Conservation (phyloP, 2,113 vertebrate species). For the Mionectes macconnelli region DNA sequence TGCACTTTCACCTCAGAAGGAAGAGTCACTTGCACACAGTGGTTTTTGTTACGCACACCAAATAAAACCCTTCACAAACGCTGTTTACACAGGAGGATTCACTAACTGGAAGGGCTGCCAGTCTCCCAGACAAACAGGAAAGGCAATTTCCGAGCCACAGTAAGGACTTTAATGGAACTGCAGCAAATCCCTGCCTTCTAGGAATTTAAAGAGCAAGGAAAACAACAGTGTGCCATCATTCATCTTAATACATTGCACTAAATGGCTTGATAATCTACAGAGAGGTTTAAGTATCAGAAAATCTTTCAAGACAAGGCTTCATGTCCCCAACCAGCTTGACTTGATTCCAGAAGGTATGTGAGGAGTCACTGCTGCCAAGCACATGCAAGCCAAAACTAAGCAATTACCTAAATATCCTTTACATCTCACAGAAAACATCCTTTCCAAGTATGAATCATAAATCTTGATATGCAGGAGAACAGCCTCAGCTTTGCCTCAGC, state of each 20-base stretch:
- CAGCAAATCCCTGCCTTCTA: background rate
- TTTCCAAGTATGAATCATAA: background rate
- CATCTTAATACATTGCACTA: background rate
- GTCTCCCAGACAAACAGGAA: background rate
- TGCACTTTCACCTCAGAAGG: background rate
- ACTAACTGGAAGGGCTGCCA: background rate
- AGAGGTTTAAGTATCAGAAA: background rate
- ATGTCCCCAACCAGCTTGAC: background rate
- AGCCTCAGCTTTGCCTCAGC: background rate
- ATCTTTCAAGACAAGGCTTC: background rate
- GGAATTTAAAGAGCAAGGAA: background rate
- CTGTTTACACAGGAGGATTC: background rate
- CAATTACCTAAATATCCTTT: background rate
- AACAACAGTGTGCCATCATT: background rate
- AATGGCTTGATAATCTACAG: background rate
- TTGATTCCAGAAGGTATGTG: fast-evolving
- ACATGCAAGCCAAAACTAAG: background rate
- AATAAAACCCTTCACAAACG: background rate
- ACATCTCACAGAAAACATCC: background rate
- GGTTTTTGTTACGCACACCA: background rate
- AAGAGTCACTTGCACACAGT: background rate
- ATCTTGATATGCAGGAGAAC: background rate
- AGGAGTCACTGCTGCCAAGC: background rate
- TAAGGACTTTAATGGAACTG: background rate
- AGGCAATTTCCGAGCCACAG: background rate